Evolutionary conservation across 2,113 vertebrate species (phyloP), one percentile per base, ranked within the genome.

Genomic region (Piaya cayana): DNA sequence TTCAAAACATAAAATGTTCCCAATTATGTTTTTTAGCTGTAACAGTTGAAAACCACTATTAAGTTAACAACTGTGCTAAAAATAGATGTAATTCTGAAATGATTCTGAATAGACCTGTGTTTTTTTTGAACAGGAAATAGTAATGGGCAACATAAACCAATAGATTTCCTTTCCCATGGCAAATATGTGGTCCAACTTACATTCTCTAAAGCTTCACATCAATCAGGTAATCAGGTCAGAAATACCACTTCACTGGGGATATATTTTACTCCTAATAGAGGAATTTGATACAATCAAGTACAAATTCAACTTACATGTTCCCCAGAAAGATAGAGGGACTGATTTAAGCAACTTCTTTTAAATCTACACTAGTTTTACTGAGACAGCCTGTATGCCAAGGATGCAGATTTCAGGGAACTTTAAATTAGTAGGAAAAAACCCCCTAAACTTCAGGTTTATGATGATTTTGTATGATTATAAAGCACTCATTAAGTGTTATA

Each of bases 31-130:
- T 75, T 86, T 87, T 59, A 87, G n/a, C 25, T 88, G 19, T 79
- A 72, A 85, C 18, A 67, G 59, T 55, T 67, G 55, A 74, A 88
- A 92, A 85, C 69, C n/a, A 56, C 34, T 64, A 52, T 58, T 63
- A 90, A 65, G 26, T 63, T 93, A 86, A n/a, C n/a, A 58, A 91
- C 26, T 53, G 53, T 67, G 60, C 59, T 92, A 95, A 93, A 94
- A 77, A 77, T 69, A 92, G 69, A 56, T 81, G 67, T 65, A 94
- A 60, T 80, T 96, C 53, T 58, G 92, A 95, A 94, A 34, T 90
- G 63, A 84, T 91, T 93, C 58, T 90, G 60, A 84, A 86, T 64
- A 91, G 67, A 59, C 30, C 47, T 83, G 52, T 17, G 72, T 81
- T 90, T 23, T 86, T 86, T 94, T 93, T 71, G 65, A 80, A 85